phyloP scores from a whole-genome alignment of 53 echinoderm and acorn worm genomes.

The Apostichopus leukothele region DNA sequence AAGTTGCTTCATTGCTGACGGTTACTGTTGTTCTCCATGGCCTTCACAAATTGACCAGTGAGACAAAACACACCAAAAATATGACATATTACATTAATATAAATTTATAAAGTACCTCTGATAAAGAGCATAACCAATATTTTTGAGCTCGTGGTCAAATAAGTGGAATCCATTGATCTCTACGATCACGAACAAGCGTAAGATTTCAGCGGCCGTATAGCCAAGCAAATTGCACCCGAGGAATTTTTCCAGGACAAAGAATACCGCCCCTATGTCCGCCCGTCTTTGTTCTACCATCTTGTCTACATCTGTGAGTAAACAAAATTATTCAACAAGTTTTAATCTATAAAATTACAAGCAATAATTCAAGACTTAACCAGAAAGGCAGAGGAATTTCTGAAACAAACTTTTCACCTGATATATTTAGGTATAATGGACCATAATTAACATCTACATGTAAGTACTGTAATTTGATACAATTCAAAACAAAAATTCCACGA shows the following conservation, averaged over 20 bases:
- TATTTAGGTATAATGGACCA: too few relatives aligned
- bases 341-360: neutral
- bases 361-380: neutral
- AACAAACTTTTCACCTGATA: too few relatives aligned
- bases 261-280: constrained; percentile 10
- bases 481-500: too few relatives aligned
- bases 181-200: constrained; percentile 58
- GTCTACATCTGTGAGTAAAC: constrained; percentile 44
- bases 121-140: constrained; percentile 67
- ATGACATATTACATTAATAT: too few relatives aligned
- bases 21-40: too few relatives aligned
- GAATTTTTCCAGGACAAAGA: constrained; percentile 42
- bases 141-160: constrained; percentile 69
- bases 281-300: constrained; percentile 36
- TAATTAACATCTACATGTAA: too few relatives aligned
- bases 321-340: neutral
- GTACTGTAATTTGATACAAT: too few relatives aligned
- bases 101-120: constrained; percentile 43
- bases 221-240: constrained; percentile 19
- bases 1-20: too few relatives aligned
- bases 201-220: constrained; percentile 16
- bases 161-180: constrained; percentile 64
- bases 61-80: too few relatives aligned
- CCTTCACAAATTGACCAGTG: too few relatives aligned
- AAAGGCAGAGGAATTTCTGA: neutral